phyloP scores from a whole-genome alignment of 2,113 vertebrate species.

The Mus spicilegus region DNA sequence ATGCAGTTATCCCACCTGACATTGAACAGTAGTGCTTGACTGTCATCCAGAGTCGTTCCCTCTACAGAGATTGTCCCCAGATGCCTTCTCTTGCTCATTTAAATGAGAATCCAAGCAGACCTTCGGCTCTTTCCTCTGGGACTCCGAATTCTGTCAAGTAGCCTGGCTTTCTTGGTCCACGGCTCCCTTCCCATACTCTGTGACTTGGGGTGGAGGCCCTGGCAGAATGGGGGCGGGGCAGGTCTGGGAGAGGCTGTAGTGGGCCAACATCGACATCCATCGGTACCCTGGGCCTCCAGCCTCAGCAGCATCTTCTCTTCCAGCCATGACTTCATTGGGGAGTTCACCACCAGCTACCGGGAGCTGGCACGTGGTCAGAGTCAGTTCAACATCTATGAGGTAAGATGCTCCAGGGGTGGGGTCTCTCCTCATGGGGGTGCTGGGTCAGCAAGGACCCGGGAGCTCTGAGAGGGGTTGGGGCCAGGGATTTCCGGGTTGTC shows the following conservation, averaged over 20 bases:
- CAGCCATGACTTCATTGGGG: conserved; percentile 98
- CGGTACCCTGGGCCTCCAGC: accelerated
- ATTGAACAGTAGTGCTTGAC: background rate
- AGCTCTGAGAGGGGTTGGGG: background rate
- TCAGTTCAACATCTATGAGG: conserved; percentile 97
- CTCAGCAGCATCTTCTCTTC: conserved; percentile 30
- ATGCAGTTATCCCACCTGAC: background rate
- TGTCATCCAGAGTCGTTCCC: background rate
- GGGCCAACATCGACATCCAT: background rate
- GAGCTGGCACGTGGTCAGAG: conserved; percentile 96
- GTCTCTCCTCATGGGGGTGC: background rate
- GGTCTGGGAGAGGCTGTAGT: background rate
- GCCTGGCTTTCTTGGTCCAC: background rate
- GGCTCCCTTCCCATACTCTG: background rate
- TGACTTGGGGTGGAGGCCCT: background rate
- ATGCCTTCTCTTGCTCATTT: background rate
- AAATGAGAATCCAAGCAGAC: background rate
- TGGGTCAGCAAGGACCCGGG: background rate
- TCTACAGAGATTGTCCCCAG: background rate
- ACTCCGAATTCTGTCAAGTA: background rate
- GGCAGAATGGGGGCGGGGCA: background rate
- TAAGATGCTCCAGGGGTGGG: conserved; percentile 77
- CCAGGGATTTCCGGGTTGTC: background rate
- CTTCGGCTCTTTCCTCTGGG: background rate
- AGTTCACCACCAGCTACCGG: conserved; percentile 97